phyloP scores from a whole-genome alignment of 53 echinoderm and acorn worm species.

The Apostichopus leukothele region DNA sequence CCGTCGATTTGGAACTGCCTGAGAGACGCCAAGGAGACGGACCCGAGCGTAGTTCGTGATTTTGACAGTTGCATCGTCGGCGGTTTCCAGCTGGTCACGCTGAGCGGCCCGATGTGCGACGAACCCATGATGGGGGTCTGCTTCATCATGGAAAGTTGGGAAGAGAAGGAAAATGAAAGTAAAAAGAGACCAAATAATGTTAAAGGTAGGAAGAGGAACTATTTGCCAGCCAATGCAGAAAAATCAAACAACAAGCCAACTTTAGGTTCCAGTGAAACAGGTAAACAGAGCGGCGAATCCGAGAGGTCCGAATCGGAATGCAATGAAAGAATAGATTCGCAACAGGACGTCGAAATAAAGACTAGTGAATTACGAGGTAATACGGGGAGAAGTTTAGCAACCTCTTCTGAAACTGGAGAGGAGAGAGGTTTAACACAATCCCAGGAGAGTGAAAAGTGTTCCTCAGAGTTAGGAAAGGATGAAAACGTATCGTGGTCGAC shows the following conservation, averaged over 20 bases:
- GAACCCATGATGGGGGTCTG: constrained; percentile 99
- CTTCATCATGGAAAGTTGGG: constrained; percentile 76
- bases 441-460: neutral
- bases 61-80: constrained; percentile 91
- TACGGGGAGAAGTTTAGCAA: too few species aligned
- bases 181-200: neutral
- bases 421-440: neutral
- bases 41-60: constrained; percentile 43
- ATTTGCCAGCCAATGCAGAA: neutral
- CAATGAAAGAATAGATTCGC: too few species aligned
- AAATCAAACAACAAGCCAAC: neutral
- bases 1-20: constrained; percentile 81
- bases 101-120: constrained; percentile 92
- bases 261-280: too few species aligned
- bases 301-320: neutral
- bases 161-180: constrained; percentile 48
- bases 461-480: too few species aligned
- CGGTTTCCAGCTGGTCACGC: constrained; percentile 94
- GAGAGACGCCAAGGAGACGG: constrained; percentile 19
- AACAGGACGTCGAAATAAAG: too few species aligned
- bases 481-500: too few species aligned
- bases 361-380: too few species aligned
- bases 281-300: neutral
- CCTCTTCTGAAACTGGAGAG: neutral
- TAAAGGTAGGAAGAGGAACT: constrained; percentile 4